Conservation (phyloP, 1,140 invertebrate species). For the Drosophila ambigua region DNA sequence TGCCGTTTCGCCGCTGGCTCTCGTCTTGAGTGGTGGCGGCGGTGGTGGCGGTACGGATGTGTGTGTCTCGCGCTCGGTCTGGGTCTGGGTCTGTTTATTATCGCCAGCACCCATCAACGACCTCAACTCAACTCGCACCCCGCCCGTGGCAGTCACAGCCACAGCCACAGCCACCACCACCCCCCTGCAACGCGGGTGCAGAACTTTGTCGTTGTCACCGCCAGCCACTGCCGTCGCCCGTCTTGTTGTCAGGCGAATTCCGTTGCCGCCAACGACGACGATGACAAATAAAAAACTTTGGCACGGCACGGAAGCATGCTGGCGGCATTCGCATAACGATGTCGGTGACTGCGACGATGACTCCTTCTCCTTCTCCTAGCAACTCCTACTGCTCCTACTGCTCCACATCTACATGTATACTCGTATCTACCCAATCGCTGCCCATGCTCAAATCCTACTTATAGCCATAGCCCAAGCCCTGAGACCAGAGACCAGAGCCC, state of each 20-base stretch:
- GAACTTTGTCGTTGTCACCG: constrained; percentile 52
- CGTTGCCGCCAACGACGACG: constrained; percentile 57
- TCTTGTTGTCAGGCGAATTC: constrained; percentile 51
- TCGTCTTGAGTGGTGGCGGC: constrained; percentile 28
- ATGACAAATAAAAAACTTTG: constrained; percentile 73
- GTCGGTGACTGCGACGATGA: constrained; percentile 69
- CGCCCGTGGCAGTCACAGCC: constrained; percentile 6
- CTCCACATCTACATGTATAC: neutral
- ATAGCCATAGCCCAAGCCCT: constrained; percentile 1
- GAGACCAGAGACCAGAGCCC: constrained; percentile 3
- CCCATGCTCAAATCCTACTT: constrained; percentile 15
- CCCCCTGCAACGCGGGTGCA: constrained; percentile 1
- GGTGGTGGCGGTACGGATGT: constrained; percentile 1
- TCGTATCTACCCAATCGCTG: neutral
- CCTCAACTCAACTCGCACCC: constrained; percentile 15
- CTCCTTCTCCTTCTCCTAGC: constrained; percentile 44
- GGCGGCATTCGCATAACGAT: constrained; percentile 80
- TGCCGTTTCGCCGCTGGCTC: constrained; percentile 47
- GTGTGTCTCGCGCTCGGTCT: constrained; percentile 25
- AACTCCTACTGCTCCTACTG: neutral
- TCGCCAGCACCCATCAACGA: constrained; percentile 54
- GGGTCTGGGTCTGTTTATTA: constrained; percentile 71
- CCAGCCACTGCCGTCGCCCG: constrained; percentile 5
- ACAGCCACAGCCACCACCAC: constrained; percentile 15
- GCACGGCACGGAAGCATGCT: constrained; percentile 77